Conservation (phyloP, 2,113 vertebrate genomes). For the Xiphophorus maculatus region DNA sequence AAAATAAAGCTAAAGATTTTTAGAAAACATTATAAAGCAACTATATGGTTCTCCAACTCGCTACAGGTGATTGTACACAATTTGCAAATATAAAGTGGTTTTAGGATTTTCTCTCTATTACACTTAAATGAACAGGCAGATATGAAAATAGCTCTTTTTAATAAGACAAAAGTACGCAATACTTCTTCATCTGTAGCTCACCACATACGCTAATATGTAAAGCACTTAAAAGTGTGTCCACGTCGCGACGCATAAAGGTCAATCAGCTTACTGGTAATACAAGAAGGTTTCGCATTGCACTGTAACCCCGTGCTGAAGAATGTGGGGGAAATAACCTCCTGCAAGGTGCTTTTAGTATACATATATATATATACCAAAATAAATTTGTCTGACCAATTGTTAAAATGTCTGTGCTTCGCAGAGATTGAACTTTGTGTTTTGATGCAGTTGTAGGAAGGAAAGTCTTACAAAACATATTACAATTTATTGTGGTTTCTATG, state of each 20-base stretch:
- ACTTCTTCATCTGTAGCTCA: constrained; percentile 39
- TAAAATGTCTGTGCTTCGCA: constrained; percentile 56
- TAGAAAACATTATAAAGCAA: constrained; percentile 39
- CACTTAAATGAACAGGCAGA: constrained; percentile 35
- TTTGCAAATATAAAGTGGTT: constrained; percentile 68
- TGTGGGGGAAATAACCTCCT: constrained; percentile 5
- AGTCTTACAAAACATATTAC: not conserved
- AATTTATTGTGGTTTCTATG: not conserved
- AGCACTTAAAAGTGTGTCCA: constrained; percentile 54
- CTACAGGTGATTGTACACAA: constrained; percentile 49
- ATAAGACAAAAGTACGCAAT: constrained; percentile 57
- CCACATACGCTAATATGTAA: constrained; percentile 40
- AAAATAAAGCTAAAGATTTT: constrained; percentile 60
- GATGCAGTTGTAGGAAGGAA: not conserved
- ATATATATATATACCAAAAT: not conserved
- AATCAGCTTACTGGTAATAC: constrained; percentile 15
- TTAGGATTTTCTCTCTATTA: constrained; percentile 22
- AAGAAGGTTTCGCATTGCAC: constrained; percentile 7
- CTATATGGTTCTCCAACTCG: constrained; percentile 60
- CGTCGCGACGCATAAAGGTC: constrained; percentile 27
- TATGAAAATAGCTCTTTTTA: constrained; percentile 63
- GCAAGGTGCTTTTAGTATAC: not conserved
- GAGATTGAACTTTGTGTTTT: constrained; percentile 11
- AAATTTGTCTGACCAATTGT: not conserved
- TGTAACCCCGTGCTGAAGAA: constrained; percentile 26